Evolutionary conservation across 2,888 invertebrate genomes (phyloP), one percentile per base, ranked within the genome.

Genomic region (Pseudolycoriella hygida): DNA sequence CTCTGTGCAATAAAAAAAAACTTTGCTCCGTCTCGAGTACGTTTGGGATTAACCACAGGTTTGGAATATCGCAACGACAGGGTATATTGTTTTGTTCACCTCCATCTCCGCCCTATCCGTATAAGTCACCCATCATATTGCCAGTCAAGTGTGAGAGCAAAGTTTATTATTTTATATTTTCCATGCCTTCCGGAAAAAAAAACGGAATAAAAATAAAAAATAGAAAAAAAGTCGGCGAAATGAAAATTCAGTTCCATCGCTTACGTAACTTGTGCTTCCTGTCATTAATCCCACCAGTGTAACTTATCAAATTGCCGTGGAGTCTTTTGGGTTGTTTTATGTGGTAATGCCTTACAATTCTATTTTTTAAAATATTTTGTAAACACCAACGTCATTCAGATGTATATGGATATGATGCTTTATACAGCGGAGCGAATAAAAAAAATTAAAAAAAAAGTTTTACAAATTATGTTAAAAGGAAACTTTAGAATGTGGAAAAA

Each of bases 241-340:
- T 39, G 39, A 39, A 39, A 39, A 39, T 39, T 39, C 39, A 17
- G 15, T 14, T 4, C 34, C n/a, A 17, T 17, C 39, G 17, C 11
- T 15, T 10, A 17, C 5, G 15, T 17, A 15, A 17, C 17, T 15
- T 39, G 11, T 39, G 11, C 39, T 39, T 14, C 39, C 39, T 39
- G 39, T 39, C 39, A 39, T 39, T 39, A 39, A 17, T 39, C 39
- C 39, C 39, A 15, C 17, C n/a, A 39, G 39, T 10, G 39, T 17
- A 39, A 14, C 39, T 39, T 39, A 39, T 39, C 39, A 39, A 37
- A 37, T 37, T 37, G n/a, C 37, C 8, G 8, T 25, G 25, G 25
- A 25, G 25, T 25, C 25, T 25, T 25, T 25, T 25, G 25, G 25
- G 25, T 25, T 25, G 25, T 25, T 25, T 25, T 25, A 25, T 25